Evolutionary conservation across 2,797 vertebrate species (phyloP), one percentile per base, ranked within the genome.

Genomic region (Syngnathus rostellatus): DNA sequence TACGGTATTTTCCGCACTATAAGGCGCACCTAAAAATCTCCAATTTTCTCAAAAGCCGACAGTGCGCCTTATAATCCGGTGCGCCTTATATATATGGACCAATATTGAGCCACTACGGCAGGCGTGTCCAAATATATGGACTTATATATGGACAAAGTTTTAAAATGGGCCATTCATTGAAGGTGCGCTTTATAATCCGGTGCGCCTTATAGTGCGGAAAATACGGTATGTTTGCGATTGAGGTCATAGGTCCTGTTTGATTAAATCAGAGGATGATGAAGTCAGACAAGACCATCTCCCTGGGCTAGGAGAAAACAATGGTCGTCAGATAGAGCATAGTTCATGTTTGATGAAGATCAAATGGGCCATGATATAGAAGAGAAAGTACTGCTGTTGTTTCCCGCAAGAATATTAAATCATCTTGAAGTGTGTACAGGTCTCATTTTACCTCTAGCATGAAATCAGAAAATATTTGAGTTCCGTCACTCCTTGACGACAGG

Each of bases 401-500:
- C n/a, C n/a, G 48, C 48, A 50, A n/a, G 19, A 50, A 50, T n/a
- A 50, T 9, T 8, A 9, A 50, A 7, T 50, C 48, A 50, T 50
- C 17, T 50, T n/a, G 8, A 19, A 48, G 48, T 50, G 17, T 50
- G 19, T 50, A 2, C 7, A 8, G 48, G 48, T 50, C 19, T 21
- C 19, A 51, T 51, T 51, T 51, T 21, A n/a, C 50, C n/a, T n/a
- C 50, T 51, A 21, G 9, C 19, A 51, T 51, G 3, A 48, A 48
- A 17, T 48, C 46, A 2, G n/a, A 21, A 21, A 53, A 21, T 53
- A 21, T 48, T n/a, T 50, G 19, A 50, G 7, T 9, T n/a, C 8
- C 19, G 3, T 62, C 60, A 25, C n/a, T 67, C 40, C 40, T 37
- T 65, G 66, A 68, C 25, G 7, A 43, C 63, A 68, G 70, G 50